phyloP scores from a whole-genome alignment of 23 tunicate species.

The Ciona savignyi region DNA sequence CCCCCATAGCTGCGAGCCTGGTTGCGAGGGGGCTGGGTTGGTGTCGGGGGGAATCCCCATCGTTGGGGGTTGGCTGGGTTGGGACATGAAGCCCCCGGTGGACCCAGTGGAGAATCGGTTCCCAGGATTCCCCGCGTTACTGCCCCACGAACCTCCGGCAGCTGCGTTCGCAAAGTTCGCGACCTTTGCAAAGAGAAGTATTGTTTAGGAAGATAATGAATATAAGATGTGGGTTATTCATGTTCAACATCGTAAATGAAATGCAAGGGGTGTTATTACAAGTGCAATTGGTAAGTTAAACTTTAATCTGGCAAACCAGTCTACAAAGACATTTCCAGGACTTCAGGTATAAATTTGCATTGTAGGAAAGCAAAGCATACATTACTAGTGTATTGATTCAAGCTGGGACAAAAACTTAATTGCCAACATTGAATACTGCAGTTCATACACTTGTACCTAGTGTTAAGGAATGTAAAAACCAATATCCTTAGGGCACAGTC shows the following conservation, averaged over 20 bases:
- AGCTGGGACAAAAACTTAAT: too few species aligned
- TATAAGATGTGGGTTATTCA: background rate
- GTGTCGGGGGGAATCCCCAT: conserved; percentile 7
- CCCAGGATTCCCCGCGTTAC: conserved; percentile 1
- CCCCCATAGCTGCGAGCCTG: conserved; percentile 16
- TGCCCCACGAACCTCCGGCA: conserved; percentile 28
- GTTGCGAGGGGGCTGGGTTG: conserved; percentile 6
- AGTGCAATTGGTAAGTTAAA: too few species aligned
- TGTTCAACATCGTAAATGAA: too few species aligned
- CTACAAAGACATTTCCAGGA: background rate
- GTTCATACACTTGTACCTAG: too few species aligned
- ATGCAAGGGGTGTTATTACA: background rate
- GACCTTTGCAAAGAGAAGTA: too few species aligned
- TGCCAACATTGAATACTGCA: too few species aligned
- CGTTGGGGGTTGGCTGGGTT: conserved; percentile 27
- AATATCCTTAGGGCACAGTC: background rate
- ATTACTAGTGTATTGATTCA: too few species aligned
- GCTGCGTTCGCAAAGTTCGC: conserved; percentile 51
- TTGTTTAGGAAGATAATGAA: too few species aligned
- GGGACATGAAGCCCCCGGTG: conserved; percentile 34
- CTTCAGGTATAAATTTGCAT: too few species aligned
- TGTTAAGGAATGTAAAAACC: too few species aligned
- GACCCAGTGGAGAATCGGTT: conserved; percentile 28
- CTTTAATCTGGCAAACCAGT: too few species aligned
- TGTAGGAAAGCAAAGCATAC: too few species aligned